phyloP scores from a whole-genome alignment of 1,140 invertebrate species.

The Macrobrachium rosenbergii region DNA sequence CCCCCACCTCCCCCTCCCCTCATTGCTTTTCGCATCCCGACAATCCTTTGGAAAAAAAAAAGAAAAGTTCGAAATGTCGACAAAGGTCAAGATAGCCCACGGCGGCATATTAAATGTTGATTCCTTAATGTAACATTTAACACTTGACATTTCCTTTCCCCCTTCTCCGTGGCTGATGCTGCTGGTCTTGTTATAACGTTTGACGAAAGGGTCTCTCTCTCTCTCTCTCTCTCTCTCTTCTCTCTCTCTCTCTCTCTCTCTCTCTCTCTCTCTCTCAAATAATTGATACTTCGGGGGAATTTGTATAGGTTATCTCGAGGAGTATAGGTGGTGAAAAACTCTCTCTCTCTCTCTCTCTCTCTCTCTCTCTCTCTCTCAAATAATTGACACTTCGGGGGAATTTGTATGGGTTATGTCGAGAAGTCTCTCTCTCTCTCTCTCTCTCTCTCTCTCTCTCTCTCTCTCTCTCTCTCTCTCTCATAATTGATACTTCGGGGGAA shows the following conservation, averaged over 20 bases:
- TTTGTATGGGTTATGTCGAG: background rate
- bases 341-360: conserved; percentile 6
- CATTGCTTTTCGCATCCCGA: background rate
- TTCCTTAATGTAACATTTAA: background rate
- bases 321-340: too few relatives aligned
- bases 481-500: background rate
- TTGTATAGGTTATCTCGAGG: too few relatives aligned
- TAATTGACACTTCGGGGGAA: background rate
- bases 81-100: background rate
- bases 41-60: background rate
- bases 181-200: too few relatives aligned
- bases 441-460: background rate
- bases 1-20: background rate
- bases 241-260: conserved; percentile 13
- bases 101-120: conserved; percentile 1
- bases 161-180: background rate
- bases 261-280: too few relatives aligned
- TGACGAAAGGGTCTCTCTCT: too few relatives aligned
- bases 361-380: conserved; percentile 3
- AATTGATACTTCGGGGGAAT: background rate
- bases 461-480: background rate
- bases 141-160: background rate
- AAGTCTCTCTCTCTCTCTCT: background rate
- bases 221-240: background rate
- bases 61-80: background rate